Evolutionary conservation across 1,140 invertebrate species (phyloP), one percentile per base, ranked within the genome.

Genomic region (Zaprionus camerounensis): DNA sequence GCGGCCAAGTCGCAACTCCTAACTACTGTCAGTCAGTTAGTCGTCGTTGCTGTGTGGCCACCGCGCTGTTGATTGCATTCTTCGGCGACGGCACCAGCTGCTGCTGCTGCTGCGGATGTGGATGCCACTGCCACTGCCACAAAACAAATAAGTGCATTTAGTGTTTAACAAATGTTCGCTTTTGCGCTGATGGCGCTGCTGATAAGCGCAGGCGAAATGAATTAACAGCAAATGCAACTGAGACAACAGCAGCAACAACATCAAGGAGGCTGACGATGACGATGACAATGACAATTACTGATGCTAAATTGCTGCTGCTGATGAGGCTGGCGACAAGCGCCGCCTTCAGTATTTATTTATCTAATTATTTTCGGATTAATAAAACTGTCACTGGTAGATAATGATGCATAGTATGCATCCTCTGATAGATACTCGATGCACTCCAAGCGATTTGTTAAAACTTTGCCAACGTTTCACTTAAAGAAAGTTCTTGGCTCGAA

Each of bases 81-180:
- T 79, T 79, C 17, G 38, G 44, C 41, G 3, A 7, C 28, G 1
- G 7, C 28, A 31, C 28, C 28, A 31, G 20, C 55, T 6, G 65
- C 82, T n/a, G 34, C 44, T 6, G 78, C 78, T 1, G 49, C 38
- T 70, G 41, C 34, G 72, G 72, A 75, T 75, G 67, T 41, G 72
- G 72, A 75, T 65, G 73, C 55, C 24, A 51, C 53, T 68, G 78
- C 78, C 38, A 55, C 71, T 66, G 71, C 17, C 76, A 66, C 74
- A 82, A 91, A 91, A 88, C 88, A 91, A 88, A 91, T 91, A 91
- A 91, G 88, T 91, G 88, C 88, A 91, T 91, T 91, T 91, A 91
- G 88, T 91, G 88, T 85, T 91, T 91, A 91, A 91, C 88, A 91
- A 91, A 91, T 91, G 83, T 84, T 85, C 79, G 79, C 76, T 76